Base-by-base conservation (phyloP, 1,140 invertebrate species). In the Brachystomella parvula region DNA sequence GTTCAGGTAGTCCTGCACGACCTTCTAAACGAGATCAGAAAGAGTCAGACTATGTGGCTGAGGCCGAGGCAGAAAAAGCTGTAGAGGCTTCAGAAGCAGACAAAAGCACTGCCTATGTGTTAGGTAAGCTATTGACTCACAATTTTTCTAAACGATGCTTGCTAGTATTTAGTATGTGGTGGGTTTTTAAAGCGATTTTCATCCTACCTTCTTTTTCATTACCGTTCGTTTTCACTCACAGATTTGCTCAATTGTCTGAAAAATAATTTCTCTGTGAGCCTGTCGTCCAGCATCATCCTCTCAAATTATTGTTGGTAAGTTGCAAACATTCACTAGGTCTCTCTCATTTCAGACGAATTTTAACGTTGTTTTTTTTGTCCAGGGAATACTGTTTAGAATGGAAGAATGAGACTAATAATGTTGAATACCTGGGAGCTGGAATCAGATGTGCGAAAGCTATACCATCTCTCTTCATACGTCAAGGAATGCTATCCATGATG, bases 261-360 rank as follows among this genome's bases (percentile, higher is more conserved):
- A 44, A 81, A 82, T 44, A 85, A 89, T 77, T 94, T 95, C 77
- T 92, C 92, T 0, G 86, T 91, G 64, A 94, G 90, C 78, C 81
- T 94, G 35, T 84, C 87, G 29, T 83, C 86, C 32, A 86, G 87
- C 73, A 84, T 88, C 33, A 77, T 96, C 31, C 78, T 94, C 35
- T 84, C 87, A 15, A 92, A 94, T 77, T 86, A 94, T 80, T 86
- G 85, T 71, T 96, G 92, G n/a, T n/a, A n/a, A n/a, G n/a, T n/a
- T n/a, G n/a, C n/a, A n/a, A n/a, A n/a, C n/a, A n/a, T n/a, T n/a
- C n/a, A n/a, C n/a, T n/a, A n/a, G n/a, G n/a, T n/a, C n/a, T n/a
- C n/a, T n/a, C n/a, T n/a, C n/a, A n/a, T n/a, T n/a, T n/a, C n/a
- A n/a, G n/a, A n/a, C n/a, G n/a, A n/a, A n/a, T n/a, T n/a, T n/a